Base-by-base conservation (phyloP, 2,113 vertebrate species). In the Neotoma lepida region DNA sequence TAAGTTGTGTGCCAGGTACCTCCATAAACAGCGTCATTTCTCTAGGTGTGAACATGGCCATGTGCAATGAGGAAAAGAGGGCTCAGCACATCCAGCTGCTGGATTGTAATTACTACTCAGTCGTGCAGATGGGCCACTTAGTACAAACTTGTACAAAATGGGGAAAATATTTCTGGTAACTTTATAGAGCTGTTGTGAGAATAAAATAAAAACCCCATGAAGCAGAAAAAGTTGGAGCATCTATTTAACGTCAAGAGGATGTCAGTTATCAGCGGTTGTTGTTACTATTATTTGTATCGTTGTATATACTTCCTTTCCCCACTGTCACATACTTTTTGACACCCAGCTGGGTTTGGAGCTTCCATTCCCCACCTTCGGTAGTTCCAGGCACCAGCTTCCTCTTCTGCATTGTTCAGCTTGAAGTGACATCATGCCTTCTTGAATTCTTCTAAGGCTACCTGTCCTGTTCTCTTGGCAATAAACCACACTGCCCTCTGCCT, bases 11-110 rank as follows among this genome's bases (percentile, higher is more conserved):
- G 12, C 39, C 18, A 9, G 44, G 4, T 0, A 0, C 54, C 71
- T 71, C n/a, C 4, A 0, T 35, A 39, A 58, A 18, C 35, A 56
- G 6, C 4, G 0, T 1, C 49, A 54, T 0, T 41, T 82, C 6
- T 51, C 22, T 15, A 26, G 35, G 9, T 18, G 33, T 61, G 41
- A 76, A 39, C 26, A 22, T 0, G 7, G 6, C 35, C n/a, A 8
- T 10, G 10, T 24, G 24, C 0, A 12, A 9, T 4, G 26, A 93
- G 22, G 73, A 15, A 24, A 76, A 26, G 24, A n/a, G 41, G 44
- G 9, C 2, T 68, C 18, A 46, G 1, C 4, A 22, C 1, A 2
- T 15, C 30, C 41, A 56, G 20, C 17, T 46, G 15, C 24, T 89
- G 54, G 18, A 6, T 76, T 44, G 46, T 24, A 28, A 30, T 39